Percentiles rank a stretch among this genome's conserved stretches.
Evolutionary conservation across 53 echinoderm and acorn worm species (phyloP).

Genomic region (Patiria pectinifera): DNA sequence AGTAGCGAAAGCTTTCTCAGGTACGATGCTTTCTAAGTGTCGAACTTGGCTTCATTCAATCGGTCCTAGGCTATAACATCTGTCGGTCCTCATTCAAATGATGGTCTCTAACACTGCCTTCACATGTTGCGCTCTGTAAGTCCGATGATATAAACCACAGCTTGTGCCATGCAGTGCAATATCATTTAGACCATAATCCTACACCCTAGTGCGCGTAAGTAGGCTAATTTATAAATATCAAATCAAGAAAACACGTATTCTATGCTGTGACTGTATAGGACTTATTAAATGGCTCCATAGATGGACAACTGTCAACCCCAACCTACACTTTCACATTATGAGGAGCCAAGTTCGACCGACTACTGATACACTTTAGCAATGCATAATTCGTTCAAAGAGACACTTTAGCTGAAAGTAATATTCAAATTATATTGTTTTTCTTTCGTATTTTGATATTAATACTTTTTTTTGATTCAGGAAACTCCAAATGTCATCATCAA

Average conservation of each 20-base stretch:
- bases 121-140: too few relatives aligned
- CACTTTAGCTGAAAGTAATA: constrained; percentile 1
- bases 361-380: constrained; percentile 3
- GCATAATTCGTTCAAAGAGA: neutral
- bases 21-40: constrained; percentile 61
- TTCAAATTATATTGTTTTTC: neutral
- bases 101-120: neutral
- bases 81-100: neutral
- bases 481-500: too few relatives aligned
- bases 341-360: constrained; percentile 1
- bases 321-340: neutral
- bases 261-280: too few relatives aligned
- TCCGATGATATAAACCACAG: too few relatives aligned
- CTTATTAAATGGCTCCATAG: too few relatives aligned
- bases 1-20: constrained; percentile 75
- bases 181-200: too few relatives aligned
- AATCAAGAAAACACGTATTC: too few relatives aligned
- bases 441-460: neutral
- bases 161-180: too few relatives aligned
- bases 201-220: too few relatives aligned
- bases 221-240: too few relatives aligned
- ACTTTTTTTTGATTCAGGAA: neutral
- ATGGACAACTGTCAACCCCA: too few relatives aligned
- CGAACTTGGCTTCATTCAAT: constrained; percentile 10
- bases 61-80: too few relatives aligned